phyloP scores from a whole-genome alignment of 2,113 vertebrate species.

The Baryphthengus martii region DNA sequence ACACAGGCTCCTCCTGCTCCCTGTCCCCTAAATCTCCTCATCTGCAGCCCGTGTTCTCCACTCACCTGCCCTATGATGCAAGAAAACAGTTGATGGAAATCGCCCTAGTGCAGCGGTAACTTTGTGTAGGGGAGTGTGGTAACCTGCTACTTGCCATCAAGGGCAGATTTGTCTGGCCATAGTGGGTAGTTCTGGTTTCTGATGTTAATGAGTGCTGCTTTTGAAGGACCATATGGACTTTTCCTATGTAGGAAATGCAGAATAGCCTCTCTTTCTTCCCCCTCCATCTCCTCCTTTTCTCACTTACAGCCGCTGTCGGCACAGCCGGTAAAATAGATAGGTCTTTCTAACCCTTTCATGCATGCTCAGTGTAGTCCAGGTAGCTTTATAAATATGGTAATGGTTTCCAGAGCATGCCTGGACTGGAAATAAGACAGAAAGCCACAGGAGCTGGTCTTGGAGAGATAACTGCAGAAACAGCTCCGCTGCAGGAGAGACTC shows the following conservation, averaged over 20 bases:
- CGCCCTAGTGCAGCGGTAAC: background rate
- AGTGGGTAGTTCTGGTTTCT: background rate
- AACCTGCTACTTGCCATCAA: background rate
- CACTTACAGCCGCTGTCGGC: conserved; percentile 23
- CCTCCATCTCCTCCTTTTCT: background rate
- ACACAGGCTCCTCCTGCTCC: background rate
- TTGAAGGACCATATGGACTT: background rate
- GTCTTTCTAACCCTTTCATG: conserved; percentile 72
- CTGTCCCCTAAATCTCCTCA: background rate
- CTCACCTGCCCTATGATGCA: background rate
- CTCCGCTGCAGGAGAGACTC: conserved; percentile 33
- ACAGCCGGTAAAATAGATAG: conserved; percentile 76
- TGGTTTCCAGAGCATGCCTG: conserved; percentile 65
- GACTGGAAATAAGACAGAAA: conserved; percentile 70
- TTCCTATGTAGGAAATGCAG: background rate
- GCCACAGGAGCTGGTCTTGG: conserved; percentile 34
- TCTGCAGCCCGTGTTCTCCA: background rate
- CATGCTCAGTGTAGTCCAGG: conserved; percentile 62
- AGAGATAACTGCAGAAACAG: conserved; percentile 67
- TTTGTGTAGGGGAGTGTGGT: background rate
- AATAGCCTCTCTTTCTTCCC: background rate
- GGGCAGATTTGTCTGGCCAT: background rate
- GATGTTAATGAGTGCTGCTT: background rate
- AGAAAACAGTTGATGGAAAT: background rate
- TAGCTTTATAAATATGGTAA: conserved; percentile 80